Evolutionary conservation across 2,888 invertebrate species (phyloP), one percentile per base, ranked within the genome.

Genomic region (Agonopterix heracliana): DNA sequence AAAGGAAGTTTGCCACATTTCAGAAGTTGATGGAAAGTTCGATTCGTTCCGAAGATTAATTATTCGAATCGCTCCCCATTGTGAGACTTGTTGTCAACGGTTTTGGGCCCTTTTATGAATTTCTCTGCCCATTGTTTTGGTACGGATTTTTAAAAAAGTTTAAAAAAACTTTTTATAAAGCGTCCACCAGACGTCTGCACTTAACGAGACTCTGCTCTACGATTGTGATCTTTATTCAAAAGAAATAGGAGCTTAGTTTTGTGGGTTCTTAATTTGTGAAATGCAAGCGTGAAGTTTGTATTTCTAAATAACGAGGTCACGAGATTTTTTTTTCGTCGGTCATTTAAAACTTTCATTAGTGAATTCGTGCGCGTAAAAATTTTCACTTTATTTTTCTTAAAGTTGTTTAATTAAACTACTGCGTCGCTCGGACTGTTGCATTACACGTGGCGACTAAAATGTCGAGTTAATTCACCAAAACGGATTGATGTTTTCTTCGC

Each of bases 271-370:
- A 49, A 12, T 48, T 58, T 52, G 54, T 64, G 59, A 57, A 49
- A 52, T 57, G 68, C 66, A 69, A 68, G 64, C 56, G 54, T 49
- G 61, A 75, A 71, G 56, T 60, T 81, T 75, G 78, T 70, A 63
- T 64, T 51, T 76, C 70, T 71, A 71, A 75, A 78, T 82, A 84
- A 83, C 81, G 83, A 81, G 83, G 83, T 83, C 83, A 79, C 61
- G 66, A 64, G 61, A 60, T 71, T 78, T 81, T 74, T 63, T 75
- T 81, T 80, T 78, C 73, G 79, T 71, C 73, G 75, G 80, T 79
- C 78, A 79, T 84, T 85, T 84, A 78, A 82, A 84, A 84, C 78
- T 84, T 85, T 84, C 82, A 84, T 85, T 84, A 83, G 84, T 81
- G 84, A 81, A 80, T 81, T 78, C 78, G 77, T 71, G 78, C 71